Conservation (phyloP, 53 echinoderm and acorn worm species). For the Astropecten irregularis region DNA sequence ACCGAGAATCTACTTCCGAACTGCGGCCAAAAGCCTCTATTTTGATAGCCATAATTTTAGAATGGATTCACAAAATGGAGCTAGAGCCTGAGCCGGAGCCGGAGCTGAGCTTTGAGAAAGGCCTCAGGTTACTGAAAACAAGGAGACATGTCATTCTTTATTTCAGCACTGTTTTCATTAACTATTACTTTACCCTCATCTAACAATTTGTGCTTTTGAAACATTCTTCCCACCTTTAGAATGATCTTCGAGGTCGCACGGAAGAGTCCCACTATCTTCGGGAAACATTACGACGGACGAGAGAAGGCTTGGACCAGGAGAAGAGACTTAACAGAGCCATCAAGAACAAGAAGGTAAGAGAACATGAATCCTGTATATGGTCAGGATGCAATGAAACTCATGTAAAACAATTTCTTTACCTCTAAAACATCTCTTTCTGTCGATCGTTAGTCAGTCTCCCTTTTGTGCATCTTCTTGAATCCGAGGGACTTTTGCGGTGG, state of each 20-base stretch:
- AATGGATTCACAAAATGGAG: no score
- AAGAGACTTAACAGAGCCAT: constrained; percentile 90
- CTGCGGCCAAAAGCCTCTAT: no score
- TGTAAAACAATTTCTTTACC: no score
- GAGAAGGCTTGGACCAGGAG: constrained; percentile 93
- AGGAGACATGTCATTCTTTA: neutral
- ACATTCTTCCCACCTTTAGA: constrained; percentile 42
- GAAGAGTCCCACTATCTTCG: constrained; percentile 97
- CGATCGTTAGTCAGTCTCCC: no score
- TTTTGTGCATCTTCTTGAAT: no score
- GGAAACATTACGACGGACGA: constrained; percentile 88
- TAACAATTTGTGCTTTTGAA: neutral
- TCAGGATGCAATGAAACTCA: neutral
- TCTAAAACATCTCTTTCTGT: no score
- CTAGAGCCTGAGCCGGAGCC: no score
- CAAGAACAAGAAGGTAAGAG: constrained; percentile 91
- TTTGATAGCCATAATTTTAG: no score
- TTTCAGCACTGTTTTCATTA: neutral
- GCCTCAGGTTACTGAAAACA: neutral
- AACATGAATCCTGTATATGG: neutral
- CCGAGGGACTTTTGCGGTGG: no score
- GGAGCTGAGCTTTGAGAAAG: no score
- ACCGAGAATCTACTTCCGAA: no score
- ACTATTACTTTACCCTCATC: neutral
- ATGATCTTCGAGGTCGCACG: constrained; percentile 83